Conservation (phyloP, 2,797 vertebrate genomes). For the Acrossocheilus fasciatus region DNA sequence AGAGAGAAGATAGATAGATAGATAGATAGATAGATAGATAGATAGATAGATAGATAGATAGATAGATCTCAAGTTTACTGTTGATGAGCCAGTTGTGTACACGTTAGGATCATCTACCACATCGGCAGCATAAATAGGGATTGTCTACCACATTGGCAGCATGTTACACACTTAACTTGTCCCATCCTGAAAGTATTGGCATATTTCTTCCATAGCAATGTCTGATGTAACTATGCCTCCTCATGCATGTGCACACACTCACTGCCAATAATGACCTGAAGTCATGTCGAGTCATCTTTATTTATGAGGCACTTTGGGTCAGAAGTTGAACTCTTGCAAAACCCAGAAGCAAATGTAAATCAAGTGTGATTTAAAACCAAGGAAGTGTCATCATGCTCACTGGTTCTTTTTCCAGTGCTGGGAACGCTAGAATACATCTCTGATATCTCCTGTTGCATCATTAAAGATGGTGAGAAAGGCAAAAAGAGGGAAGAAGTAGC, state of each 20-base stretch:
- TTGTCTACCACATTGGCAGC: not conserved
- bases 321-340: slow-evolving; percentile 28
- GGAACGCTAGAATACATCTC: not conserved
- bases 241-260: slow-evolving; percentile 10
- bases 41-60: too few relatives aligned
- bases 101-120: not conserved
- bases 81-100: not conserved
- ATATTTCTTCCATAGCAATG: not conserved
- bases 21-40: too few relatives aligned
- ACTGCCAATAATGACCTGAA: slow-evolving; percentile 33
- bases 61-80: not conserved
- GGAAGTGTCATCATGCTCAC: not conserved
- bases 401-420: not conserved
- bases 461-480: slow-evolving; percentile 16
- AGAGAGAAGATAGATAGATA: too few relatives aligned
- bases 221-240: slow-evolving; percentile 6
- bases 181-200: slow-evolving; percentile 10
- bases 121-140: not conserved
- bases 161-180: slow-evolving; percentile 16
- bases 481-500: not conserved
- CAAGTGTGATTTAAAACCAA: slow-evolving; percentile 18
- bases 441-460: slow-evolving; percentile 37
- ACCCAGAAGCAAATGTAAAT: slow-evolving; percentile 32
- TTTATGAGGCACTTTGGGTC: slow-evolving; percentile 37
- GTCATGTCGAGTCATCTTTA: slow-evolving; percentile 28